These are phyloP conservation scores for Agrochola lota DNA, from an alignment of 2,888 invertebrate species.

Conservation along the genomic window DNA sequence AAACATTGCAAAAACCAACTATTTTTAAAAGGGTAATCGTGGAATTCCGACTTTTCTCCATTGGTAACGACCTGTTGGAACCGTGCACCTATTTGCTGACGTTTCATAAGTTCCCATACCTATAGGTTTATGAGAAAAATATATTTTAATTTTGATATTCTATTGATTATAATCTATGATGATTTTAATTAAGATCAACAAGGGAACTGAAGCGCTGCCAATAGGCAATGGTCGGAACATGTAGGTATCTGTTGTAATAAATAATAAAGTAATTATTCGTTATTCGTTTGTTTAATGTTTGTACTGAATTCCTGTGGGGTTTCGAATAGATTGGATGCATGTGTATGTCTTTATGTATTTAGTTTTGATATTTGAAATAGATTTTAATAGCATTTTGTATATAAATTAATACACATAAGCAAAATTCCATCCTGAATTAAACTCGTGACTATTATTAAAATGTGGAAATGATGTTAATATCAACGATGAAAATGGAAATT, in stretches of 20 bases:
- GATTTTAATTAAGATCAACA: constrained; percentile 51
- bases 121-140: background rate
- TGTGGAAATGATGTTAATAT: background rate
- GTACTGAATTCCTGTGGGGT: constrained; percentile 36
- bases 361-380: constrained; percentile 10
- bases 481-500: background rate
- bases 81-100: background rate
- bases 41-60: background rate
- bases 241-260: constrained; percentile 49
- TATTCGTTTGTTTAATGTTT: too few relatives aligned
- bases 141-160: background rate
- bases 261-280: constrained; percentile 49
- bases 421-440: background rate
- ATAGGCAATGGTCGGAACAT: constrained; percentile 21
- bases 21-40: background rate
- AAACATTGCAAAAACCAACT: background rate
- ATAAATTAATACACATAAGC: background rate
- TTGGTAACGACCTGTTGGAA: background rate
- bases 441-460: background rate
- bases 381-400: background rate
- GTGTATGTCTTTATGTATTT: constrained; percentile 14
- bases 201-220: constrained; percentile 24
- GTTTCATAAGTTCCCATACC: background rate
- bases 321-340: constrained; percentile 39
- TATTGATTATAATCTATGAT: background rate